Percentiles rank a stretch among this genome's conserved stretches.
These are phyloP conservation scores for Stenoptilia bipunctidactyla DNA, from an alignment of 2,888 invertebrate species.

Conservation along the genomic window DNA sequence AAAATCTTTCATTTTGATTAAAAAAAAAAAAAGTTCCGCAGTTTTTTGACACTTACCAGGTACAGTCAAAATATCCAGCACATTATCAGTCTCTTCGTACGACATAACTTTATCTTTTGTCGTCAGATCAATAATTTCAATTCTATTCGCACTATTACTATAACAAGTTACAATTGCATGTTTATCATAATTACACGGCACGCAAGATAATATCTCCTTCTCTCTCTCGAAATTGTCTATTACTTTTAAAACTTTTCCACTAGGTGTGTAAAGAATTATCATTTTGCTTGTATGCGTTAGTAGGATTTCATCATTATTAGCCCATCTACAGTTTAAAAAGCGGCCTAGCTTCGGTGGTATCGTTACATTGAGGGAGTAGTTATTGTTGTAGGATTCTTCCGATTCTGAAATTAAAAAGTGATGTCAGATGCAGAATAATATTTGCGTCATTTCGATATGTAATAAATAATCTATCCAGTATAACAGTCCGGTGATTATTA, in stretches of 20 bases:
- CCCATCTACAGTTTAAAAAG: constrained; percentile 50
- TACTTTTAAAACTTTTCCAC: constrained; percentile 29
- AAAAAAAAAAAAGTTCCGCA: too few species aligned
- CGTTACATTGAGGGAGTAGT: constrained; percentile 32
- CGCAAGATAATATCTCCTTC: constrained; percentile 35
- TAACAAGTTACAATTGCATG: constrained; percentile 36
- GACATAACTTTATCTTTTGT: constrained; percentile 37
- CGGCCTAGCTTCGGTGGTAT: constrained; percentile 37
- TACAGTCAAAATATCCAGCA: constrained; percentile 42
- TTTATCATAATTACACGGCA: constrained; percentile 45
- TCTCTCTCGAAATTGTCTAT: constrained; percentile 37
- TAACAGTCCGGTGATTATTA: too few species aligned
- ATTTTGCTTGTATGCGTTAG: constrained; percentile 46
- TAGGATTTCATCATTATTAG: constrained; percentile 37
- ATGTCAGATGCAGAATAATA: too few species aligned
- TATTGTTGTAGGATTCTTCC: constrained; percentile 43
- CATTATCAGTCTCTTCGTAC: constrained; percentile 37
- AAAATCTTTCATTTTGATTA: too few species aligned
- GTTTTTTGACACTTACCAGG: too few species aligned
- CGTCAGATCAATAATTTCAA: constrained; percentile 41
- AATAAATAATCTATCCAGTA: too few species aligned
- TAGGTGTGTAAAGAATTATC: constrained; percentile 41
- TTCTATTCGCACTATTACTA: constrained; percentile 22
- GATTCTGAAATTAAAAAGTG: constrained; percentile 34
- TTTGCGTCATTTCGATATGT: too few species aligned